phyloP scores from a whole-genome alignment of 2,797 vertebrate species.

The Alca torda region DNA sequence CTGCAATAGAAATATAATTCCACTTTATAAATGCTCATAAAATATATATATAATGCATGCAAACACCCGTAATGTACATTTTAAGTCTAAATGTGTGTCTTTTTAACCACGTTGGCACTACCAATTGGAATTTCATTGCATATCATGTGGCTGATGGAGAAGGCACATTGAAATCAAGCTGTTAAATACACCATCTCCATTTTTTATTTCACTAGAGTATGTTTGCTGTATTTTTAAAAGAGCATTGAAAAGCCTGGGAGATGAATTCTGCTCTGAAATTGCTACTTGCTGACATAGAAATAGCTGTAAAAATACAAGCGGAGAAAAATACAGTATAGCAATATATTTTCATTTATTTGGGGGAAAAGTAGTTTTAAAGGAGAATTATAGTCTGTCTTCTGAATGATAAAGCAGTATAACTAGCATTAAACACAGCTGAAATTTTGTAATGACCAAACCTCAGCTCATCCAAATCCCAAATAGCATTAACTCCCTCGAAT shows the following conservation, averaged over 20 bases:
- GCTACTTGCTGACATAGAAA: conserved; percentile 59
- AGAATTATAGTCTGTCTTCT: conserved; percentile 52
- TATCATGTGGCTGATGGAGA: conserved; percentile 21
- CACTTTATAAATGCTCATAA: conserved; percentile 11
- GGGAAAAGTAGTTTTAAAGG: conserved; percentile 44
- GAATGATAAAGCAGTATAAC: conserved; percentile 57
- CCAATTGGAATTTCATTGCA: conserved; percentile 28
- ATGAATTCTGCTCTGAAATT: conserved; percentile 60
- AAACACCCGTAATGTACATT: background rate
- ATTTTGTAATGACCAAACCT: conserved; percentile 49
- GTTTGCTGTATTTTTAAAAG: conserved; percentile 57
- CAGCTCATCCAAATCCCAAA: conserved; percentile 54
- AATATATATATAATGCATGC: background rate
- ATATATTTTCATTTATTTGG: conserved; percentile 62
- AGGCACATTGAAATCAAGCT: conserved; percentile 51
- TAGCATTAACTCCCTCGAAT: conserved; percentile 41
- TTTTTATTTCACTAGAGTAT: conserved; percentile 49
- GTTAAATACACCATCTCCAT: conserved; percentile 41
- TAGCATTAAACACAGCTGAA: conserved; percentile 60
- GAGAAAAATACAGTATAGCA: conserved; percentile 36
- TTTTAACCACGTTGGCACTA: background rate
- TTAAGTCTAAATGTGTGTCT: conserved; percentile 18
- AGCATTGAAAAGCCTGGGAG: conserved; percentile 53
- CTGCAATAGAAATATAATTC: conserved; percentile 33
- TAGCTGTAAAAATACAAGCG: conserved; percentile 51